Conservation (phyloP, 2,888 invertebrate species). For the Trichogramma evanescens region DNA sequence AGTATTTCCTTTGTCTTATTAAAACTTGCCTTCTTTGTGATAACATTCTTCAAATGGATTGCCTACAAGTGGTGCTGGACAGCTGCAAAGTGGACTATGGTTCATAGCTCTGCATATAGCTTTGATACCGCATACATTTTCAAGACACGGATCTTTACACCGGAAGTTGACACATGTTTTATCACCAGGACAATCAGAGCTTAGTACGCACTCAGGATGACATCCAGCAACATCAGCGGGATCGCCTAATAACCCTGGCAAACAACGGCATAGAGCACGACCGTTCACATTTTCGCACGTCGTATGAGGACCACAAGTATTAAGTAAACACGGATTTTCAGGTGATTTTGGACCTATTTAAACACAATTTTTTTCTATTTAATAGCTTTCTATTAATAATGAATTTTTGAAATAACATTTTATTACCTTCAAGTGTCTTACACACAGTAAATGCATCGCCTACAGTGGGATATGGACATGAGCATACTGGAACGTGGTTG, state of each 20-base stretch:
- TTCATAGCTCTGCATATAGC: constrained; percentile 69
- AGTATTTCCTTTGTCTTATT: background rate
- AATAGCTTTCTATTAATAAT: background rate
- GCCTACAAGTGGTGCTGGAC: constrained; percentile 52
- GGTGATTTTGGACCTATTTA: constrained; percentile 26
- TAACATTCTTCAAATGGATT: constrained; percentile 50
- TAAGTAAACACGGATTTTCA: constrained; percentile 47
- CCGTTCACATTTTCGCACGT: constrained; percentile 46
- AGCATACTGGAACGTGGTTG: constrained; percentile 71
- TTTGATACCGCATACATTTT: constrained; percentile 70
- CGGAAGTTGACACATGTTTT: constrained; percentile 75
- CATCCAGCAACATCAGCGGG: constrained; percentile 48
- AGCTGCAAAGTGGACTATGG: constrained; percentile 74
- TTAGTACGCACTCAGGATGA: constrained; percentile 49
- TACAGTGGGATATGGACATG: constrained; percentile 59
- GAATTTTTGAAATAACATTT: background rate
- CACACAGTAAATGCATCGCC: constrained; percentile 72
- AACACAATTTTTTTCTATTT: background rate
- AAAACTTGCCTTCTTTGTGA: constrained; percentile 40
- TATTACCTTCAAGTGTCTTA: constrained; percentile 26
- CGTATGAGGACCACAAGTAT: constrained; percentile 51
- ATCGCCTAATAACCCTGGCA: constrained; percentile 45
- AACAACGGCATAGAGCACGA: constrained; percentile 46
- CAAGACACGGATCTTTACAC: constrained; percentile 74
- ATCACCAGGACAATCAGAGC: constrained; percentile 71